phyloP scores from a whole-genome alignment of 2,113 vertebrate species.

The Thalassarche chlororhynchos region DNA sequence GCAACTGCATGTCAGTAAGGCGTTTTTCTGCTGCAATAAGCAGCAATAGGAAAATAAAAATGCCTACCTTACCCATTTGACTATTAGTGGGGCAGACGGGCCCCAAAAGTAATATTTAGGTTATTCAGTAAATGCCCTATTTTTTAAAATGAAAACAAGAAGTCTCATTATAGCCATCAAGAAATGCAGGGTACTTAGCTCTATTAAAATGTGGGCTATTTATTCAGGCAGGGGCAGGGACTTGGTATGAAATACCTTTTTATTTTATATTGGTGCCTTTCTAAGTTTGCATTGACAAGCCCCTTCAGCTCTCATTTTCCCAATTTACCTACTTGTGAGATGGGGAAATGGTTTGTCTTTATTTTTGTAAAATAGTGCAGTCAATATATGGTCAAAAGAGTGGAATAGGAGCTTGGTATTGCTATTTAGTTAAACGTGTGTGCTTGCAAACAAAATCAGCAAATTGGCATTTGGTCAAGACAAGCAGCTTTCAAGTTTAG shows the following conservation, averaged over 20 bases:
- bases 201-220: neutral
- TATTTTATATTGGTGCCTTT: neutral
- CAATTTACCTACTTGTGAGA: neutral
- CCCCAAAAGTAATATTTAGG: neutral
- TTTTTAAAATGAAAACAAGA: neutral
- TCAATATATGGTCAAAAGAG: neutral
- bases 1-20: neutral
- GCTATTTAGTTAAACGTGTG: neutral
- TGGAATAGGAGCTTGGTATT: neutral
- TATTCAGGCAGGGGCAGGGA: neutral
- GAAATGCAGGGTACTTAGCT: neutral
- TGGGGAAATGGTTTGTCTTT: neutral
- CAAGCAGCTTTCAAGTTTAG: slow-evolving; percentile 53
- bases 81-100: neutral
- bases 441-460: slow-evolving; percentile 59
- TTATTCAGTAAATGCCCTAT: neutral
- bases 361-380: neutral
- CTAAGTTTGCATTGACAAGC: neutral
- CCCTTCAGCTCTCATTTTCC: neutral
- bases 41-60: neutral
- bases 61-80: neutral
- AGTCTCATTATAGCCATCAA: neutral
- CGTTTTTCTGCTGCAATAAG: neutral
- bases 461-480: slow-evolving; percentile 44
- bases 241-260: neutral